Percentiles rank a stretch among this genome's conserved stretches.
phyloP scores from a whole-genome alignment of 2,888 invertebrate genomes.

The Drosophila hamatofila region DNA sequence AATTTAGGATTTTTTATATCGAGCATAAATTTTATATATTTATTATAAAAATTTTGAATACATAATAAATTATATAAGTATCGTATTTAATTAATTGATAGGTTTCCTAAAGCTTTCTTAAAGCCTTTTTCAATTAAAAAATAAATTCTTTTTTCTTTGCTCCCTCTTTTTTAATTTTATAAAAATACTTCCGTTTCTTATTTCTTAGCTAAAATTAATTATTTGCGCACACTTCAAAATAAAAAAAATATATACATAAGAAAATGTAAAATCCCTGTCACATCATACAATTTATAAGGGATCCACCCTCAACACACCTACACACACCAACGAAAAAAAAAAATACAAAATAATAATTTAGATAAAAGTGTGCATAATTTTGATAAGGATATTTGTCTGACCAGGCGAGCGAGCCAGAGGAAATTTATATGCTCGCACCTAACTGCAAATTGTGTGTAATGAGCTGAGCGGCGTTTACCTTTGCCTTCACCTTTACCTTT shows the following conservation, averaged over 20 bases:
- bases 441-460: conserved; percentile 84
- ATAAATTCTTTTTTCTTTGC: background rate
- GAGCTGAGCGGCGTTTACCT: conserved; percentile 77
- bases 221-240: background rate
- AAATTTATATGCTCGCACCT: conserved; percentile 84
- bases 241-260: background rate
- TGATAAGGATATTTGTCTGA: conserved; percentile 58
- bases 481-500: conserved; percentile 36
- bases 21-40: no score
- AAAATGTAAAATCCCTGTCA: conserved; percentile 9
- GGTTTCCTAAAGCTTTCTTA: background rate
- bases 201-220: conserved; percentile 13
- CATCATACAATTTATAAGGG: conserved; percentile 45
- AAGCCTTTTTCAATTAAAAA: background rate
- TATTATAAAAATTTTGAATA: no score
- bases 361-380: conserved; percentile 77
- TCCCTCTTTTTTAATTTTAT: accelerated
- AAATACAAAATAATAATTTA: conserved; percentile 73
- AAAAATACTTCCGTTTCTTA: background rate
- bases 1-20: no score
- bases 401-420: conserved; percentile 27
- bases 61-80: no score
- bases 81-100: no score
- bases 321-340: conserved; percentile 5
- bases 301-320: conserved; percentile 6